Percentiles rank a stretch among this genome's conserved stretches.
phyloP scores from a whole-genome alignment of 2,113 vertebrate species.

The Nycticorax nycticorax region DNA sequence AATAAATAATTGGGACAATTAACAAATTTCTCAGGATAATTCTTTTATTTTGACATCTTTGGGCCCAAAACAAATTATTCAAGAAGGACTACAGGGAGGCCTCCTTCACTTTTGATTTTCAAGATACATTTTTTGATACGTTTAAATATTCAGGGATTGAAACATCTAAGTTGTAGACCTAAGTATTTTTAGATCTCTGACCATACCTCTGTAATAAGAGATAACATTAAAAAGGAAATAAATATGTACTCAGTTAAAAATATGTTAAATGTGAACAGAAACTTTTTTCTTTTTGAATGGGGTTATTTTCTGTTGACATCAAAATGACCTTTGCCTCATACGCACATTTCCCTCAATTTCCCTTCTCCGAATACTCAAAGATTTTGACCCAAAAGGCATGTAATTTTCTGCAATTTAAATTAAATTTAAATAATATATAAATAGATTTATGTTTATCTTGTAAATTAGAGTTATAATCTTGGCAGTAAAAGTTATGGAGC shows the following conservation, averaged over 20 bases:
- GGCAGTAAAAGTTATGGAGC: conserved; percentile 35
- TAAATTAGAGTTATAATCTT: conserved; percentile 43
- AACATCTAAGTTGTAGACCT: not conserved
- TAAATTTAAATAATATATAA: conserved; percentile 22
- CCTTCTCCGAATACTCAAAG: not conserved
- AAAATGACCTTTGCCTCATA: not conserved
- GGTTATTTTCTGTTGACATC: not conserved
- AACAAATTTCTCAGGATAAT: not conserved
- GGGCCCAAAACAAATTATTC: not conserved
- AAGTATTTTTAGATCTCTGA: not conserved
- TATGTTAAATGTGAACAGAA: not conserved
- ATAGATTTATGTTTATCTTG: conserved; percentile 49
- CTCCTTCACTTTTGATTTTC: not conserved
- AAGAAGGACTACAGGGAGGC: not conserved
- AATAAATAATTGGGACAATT: not conserved
- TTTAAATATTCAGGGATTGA: not conserved
- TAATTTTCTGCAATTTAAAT: conserved; percentile 30
- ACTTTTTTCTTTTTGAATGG: not conserved
- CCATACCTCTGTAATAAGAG: not conserved
- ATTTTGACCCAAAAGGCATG: not conserved
- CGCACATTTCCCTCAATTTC: not conserved
- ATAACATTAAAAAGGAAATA: not conserved
- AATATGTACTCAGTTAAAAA: not conserved
- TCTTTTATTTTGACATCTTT: not conserved
- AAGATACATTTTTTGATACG: not conserved